A percentile compares a stretch with the other conserved stretches of the same genome.
Evolutionary conservation across 2,797 vertebrate species (phyloP).

Genomic region (Nasua narica): DNA sequence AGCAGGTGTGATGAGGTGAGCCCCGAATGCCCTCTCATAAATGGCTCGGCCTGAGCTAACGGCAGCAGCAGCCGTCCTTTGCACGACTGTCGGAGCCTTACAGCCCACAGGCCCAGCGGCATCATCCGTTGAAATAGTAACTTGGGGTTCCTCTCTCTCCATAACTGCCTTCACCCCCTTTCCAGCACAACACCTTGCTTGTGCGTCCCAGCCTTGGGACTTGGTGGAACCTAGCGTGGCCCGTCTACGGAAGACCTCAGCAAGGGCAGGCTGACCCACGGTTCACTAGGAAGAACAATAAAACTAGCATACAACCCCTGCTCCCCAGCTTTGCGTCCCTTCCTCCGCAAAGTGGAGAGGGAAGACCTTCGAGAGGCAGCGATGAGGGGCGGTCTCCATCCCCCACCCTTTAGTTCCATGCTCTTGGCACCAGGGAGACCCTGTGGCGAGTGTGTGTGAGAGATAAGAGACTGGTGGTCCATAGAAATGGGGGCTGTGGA

Average conservation of each 20-base stretch:
- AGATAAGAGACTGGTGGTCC: neutral
- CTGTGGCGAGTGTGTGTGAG: neutral
- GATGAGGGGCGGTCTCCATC: no score
- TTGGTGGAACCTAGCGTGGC: neutral
- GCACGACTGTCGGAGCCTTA: accelerated
- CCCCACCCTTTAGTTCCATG: neutral
- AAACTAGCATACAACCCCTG: neutral
- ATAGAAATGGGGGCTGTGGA: neutral
- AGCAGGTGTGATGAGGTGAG: neutral
- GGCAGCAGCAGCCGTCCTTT: neutral
- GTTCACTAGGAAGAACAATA: neutral
- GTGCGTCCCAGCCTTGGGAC: neutral
- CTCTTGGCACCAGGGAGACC: neutral
- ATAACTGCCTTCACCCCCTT: neutral
- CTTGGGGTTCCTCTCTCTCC: neutral
- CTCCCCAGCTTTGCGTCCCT: neutral
- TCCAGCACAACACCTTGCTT: neutral
- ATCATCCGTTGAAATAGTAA: neutral
- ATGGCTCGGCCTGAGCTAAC: neutral
- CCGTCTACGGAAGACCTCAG: neutral
- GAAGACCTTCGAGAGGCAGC: neutral
- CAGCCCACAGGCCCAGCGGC: neutral
- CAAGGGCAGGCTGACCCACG: neutral
- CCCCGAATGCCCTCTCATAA: accelerated
- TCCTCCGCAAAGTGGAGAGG: neutral